A percentile compares a stretch with the other conserved stretches of the same genome.
These are phyloP conservation scores for Pedionomus torquatus DNA, from an alignment of 2,113 vertebrate species.

Conservation along the genomic window DNA sequence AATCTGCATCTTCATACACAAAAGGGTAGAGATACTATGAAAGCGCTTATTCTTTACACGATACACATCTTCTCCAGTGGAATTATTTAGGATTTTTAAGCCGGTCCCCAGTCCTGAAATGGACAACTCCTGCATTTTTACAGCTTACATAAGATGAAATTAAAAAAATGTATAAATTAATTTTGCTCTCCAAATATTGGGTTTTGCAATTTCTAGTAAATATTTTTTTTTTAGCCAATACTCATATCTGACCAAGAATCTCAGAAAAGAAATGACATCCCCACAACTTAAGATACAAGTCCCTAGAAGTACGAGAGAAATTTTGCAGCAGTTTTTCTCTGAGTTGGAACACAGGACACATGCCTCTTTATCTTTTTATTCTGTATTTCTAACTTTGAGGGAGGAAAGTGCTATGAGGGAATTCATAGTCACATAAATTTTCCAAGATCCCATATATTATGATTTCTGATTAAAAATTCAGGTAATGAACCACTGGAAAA, in stretches of 20 bases:
- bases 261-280: background rate
- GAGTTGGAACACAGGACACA: background rate
- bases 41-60: background rate
- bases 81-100: background rate
- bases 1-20: background rate
- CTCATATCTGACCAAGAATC: background rate
- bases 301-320: background rate
- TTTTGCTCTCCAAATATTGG: background rate
- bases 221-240: background rate
- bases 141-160: background rate
- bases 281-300: background rate
- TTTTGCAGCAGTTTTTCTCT: background rate
- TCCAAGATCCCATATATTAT: background rate
- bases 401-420: background rate
- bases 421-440: background rate
- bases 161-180: background rate
- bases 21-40: background rate
- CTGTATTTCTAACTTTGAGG: background rate
- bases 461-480: background rate
- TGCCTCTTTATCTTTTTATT: background rate
- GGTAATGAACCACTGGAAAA: background rate
- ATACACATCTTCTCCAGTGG: background rate
- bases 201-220: background rate
- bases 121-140: background rate
- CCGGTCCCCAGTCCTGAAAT: background rate